Conservation (phyloP, 2,888 invertebrate species). For the Eupelmus urozonus region DNA sequence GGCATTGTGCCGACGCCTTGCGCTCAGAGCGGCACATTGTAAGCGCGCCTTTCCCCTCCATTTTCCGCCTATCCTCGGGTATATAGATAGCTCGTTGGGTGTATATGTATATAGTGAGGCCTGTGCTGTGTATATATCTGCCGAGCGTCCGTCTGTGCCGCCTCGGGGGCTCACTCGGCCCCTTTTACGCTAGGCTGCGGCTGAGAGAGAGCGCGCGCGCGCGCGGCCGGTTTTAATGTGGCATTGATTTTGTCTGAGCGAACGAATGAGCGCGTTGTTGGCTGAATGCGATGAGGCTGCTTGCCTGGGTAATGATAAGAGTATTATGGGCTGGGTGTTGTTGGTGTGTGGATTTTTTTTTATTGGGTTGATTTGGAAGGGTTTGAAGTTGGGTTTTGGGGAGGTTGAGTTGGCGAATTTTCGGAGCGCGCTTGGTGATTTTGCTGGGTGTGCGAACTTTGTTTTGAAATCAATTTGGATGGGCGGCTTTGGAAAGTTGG, state of each 20-base stretch:
- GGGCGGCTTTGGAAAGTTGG: too few relatives aligned
- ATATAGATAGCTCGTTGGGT: neutral
- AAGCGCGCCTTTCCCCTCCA: slow-evolving; percentile 32
- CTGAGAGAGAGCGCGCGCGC: too few relatives aligned
- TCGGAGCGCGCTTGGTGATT: too few relatives aligned
- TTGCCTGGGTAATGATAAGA: neutral
- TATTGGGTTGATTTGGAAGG: too few relatives aligned
- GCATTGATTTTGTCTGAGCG: slow-evolving; percentile 48
- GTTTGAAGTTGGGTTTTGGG: too few relatives aligned
- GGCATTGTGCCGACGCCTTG: slow-evolving; percentile 5
- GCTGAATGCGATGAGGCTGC: too few relatives aligned
- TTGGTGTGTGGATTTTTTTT: too few relatives aligned
- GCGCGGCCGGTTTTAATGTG: slow-evolving; percentile 1
- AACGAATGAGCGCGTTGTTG: neutral
- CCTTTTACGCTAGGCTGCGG: slow-evolving; percentile 13
- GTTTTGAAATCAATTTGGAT: too few relatives aligned
- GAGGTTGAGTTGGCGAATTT: too few relatives aligned
- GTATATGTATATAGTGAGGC: neutral
- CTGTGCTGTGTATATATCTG: neutral
- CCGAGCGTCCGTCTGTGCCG: neutral
- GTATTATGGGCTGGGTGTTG: too few relatives aligned
- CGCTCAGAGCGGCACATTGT: neutral
- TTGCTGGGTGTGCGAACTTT: too few relatives aligned
- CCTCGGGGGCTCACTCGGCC: neutral
- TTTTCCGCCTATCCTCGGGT: neutral